Evolutionary conservation across 2,113 vertebrate species (phyloP).

Genomic region (Sinocyclocheilus maitianheensis): DNA sequence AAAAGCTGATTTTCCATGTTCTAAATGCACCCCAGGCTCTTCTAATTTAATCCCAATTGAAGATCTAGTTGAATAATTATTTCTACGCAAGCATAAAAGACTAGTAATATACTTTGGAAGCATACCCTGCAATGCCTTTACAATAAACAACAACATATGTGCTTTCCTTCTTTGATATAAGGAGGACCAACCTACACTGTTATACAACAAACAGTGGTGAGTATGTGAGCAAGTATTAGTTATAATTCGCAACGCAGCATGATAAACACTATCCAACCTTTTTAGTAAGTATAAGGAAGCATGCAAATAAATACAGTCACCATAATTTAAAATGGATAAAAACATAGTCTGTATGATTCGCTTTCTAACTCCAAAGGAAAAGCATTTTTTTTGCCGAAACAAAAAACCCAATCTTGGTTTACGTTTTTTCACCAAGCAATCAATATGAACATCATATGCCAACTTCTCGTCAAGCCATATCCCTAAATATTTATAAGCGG

Average conservation of each 20-base stretch:
- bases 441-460: no score
- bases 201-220: background rate
- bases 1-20: background rate
- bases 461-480: no score
- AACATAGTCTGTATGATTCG: no score
- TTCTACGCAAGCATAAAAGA: background rate
- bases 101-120: background rate
- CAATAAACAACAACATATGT: background rate
- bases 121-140: background rate
- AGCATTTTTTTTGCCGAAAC: no score
- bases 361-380: no score
- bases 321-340: no score
- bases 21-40: background rate
- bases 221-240: background rate
- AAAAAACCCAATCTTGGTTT: no score
- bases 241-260: background rate
- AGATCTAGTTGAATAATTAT: background rate
- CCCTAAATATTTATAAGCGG: no score
- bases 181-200: background rate
- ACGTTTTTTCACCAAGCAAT: no score
- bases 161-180: background rate
- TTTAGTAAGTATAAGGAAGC: no score
- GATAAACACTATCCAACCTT: no score
- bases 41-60: background rate
- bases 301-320: no score